Base-by-base conservation (phyloP, 2,113 vertebrate species). In the Petrocephalus zakoni region DNA sequence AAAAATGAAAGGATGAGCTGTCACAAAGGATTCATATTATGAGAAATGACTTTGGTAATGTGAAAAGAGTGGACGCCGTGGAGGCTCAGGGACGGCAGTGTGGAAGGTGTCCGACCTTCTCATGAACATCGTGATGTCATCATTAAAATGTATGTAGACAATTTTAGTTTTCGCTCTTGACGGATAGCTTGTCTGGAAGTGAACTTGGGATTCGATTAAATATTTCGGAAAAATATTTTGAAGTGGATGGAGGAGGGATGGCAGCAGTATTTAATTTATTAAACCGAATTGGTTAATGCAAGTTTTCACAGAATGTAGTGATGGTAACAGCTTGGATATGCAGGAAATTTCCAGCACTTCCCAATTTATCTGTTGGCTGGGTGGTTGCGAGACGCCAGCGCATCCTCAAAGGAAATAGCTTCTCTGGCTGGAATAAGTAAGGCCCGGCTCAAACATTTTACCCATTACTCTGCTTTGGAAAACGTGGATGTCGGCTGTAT, bases 91-190 rank as follows among this genome's bases (percentile, higher is more conserved):
- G 29, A 37, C 46, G 10, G 58, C 25, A 21, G 51, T 34, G 13
- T n/a, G 34, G 88, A 52, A 9, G 42, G 11, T 9, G 13, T 46
- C 8, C 82, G 68, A 89, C 88, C 82, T 90, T 91, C 90, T 53
- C 83, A 51, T 89, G 47, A 87, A 83, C 21, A 10, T 52, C 55
- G 37, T 58, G 78, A 52, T 88, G 29, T 56, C 61, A 42, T 85
- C 56, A 85, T 91, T 81, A 86, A 34, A 83, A 90, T 87, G 86
- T 89, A 90, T 47, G 87, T 68, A 68, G 68, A 29, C 11, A 53
- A 61, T 42, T 46, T 13, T 42, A 87, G 85, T 29, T 81, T 85
- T 68, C 61, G 51, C 72, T 83, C 55, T 53, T 88, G 87, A 86
- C 81, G 89, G 88, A 51, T 87, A 58, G 78, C 75, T 88, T 90